A percentile compares a stretch with the other conserved stretches of the same genome.
Evolutionary conservation across 35 echinoderm and acorn worm genomes (phyloP).

Genomic region (Amphiura filiformis): DNA sequence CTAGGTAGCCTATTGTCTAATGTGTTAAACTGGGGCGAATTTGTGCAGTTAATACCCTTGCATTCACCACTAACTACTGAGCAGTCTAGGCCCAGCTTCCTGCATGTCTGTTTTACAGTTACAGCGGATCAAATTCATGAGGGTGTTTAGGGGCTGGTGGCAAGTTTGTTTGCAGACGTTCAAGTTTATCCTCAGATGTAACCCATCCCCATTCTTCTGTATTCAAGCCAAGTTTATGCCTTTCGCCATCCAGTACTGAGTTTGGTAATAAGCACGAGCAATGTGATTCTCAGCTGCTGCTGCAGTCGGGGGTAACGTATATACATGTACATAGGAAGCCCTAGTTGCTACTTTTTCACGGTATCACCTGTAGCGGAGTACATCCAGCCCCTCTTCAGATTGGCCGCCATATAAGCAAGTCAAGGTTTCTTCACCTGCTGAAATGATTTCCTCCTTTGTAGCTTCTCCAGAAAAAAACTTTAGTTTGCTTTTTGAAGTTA

Average conservation of each 20-base stretch:
- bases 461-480: no score
- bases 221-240: background rate
- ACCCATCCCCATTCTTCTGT: background rate
- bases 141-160: background rate
- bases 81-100: background rate
- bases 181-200: background rate
- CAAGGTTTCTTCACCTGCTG: background rate
- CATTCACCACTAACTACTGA: background rate
- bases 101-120: background rate
- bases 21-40: no score
- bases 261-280: background rate
- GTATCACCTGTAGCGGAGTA: background rate
- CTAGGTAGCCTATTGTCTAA: no score
- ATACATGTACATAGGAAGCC: background rate
- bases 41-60: background rate
- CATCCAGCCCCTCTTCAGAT: background rate
- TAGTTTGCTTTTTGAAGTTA: background rate
- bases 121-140: background rate
- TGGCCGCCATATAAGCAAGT: background rate
- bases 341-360: background rate
- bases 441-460: background rate
- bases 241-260: background rate
- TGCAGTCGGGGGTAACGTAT: background rate
- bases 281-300: background rate
- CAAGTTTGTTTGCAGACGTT: background rate